Evolutionary conservation across 2,888 invertebrate genomes (phyloP).

Genomic region (Watsonalla binaria): DNA sequence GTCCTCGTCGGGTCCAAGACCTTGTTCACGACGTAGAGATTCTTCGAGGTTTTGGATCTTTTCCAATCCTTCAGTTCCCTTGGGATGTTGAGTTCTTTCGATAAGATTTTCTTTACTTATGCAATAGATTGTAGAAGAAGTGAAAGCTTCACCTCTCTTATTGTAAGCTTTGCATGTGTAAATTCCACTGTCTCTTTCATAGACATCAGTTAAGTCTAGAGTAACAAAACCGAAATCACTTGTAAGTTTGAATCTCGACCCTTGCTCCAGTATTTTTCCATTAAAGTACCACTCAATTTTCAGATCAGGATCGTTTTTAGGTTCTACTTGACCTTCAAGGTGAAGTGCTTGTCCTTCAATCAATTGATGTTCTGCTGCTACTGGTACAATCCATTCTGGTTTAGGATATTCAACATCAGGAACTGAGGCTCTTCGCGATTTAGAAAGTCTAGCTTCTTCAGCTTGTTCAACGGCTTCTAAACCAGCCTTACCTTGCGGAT

Average conservation of each 20-base stretch:
- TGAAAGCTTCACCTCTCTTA: constrained; percentile 93
- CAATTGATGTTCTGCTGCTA: constrained; percentile 88
- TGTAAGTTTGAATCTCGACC: constrained; percentile 93
- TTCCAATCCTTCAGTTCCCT: constrained; percentile 94
- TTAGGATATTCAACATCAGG: constrained; percentile 89
- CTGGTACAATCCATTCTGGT: constrained; percentile 91
- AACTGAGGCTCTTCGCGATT: constrained; percentile 82
- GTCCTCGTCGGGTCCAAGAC: constrained; percentile 83
- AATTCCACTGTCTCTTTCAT: constrained; percentile 95
- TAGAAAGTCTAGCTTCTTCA: constrained; percentile 88
- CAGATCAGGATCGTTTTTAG: constrained; percentile 93
- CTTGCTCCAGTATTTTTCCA: constrained; percentile 91
- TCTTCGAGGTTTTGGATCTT: constrained; percentile 95
- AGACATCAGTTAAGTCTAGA: constrained; percentile 93
- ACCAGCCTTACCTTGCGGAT: constrained; percentile 95
- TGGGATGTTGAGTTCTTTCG: constrained; percentile 95
- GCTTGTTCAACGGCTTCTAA: constrained; percentile 93
- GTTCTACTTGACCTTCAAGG: constrained; percentile 96
- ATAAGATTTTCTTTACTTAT: constrained; percentile 89
- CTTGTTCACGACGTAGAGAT: constrained; percentile 85
- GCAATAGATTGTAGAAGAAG: constrained; percentile 92
- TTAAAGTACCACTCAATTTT: constrained; percentile 97
- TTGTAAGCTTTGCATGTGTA: constrained; percentile 95
- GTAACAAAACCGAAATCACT: constrained; percentile 98
- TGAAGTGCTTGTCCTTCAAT: constrained; percentile 92